phyloP scores from a whole-genome alignment of 2,888 invertebrate genomes.

The Cremastobaeus sp. region DNA sequence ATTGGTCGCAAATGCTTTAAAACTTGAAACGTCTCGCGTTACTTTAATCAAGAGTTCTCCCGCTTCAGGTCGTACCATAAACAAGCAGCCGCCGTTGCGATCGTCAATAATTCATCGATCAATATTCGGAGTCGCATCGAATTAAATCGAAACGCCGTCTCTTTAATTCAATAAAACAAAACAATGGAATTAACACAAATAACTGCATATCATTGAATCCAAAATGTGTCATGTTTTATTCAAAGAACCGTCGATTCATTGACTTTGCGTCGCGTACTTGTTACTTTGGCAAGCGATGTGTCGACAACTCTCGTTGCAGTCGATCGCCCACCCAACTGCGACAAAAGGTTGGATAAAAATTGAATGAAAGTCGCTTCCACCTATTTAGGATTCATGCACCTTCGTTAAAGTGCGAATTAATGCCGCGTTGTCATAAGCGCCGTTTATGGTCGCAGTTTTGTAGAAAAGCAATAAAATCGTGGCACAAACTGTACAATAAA shows the following conservation, averaged over 20 bases:
- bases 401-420: slow-evolving; percentile 25
- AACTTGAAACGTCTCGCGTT: too few relatives aligned
- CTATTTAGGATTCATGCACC: slow-evolving; percentile 18
- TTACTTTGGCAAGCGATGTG: slow-evolving; percentile 32
- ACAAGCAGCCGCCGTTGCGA: slow-evolving; percentile 14
- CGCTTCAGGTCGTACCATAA: slow-evolving; percentile 6
- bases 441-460: too few relatives aligned
- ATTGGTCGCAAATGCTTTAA: too few relatives aligned
- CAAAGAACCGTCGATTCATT: slow-evolving; percentile 41
- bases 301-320: slow-evolving; percentile 29
- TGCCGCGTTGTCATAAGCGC: too few relatives aligned
- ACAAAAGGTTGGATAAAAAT: slow-evolving; percentile 61
- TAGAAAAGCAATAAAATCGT: too few relatives aligned
- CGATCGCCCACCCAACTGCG: slow-evolving; percentile 24
- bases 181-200: slow-evolving; percentile 41
- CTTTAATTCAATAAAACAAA: slow-evolving; percentile 30
- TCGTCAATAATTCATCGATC: slow-evolving; percentile 28
- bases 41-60: too few relatives aligned
- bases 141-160: slow-evolving; percentile 14
- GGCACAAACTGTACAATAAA: too few relatives aligned
- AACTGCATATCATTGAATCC: slow-evolving; percentile 35
- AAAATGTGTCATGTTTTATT: slow-evolving; percentile 39
- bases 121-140: slow-evolving; percentile 8
- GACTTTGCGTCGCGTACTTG: slow-evolving; percentile 39
- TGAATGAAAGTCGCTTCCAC: slow-evolving; percentile 56